phyloP scores from a whole-genome alignment of 2,113 vertebrate species.

The Poecilia latipinna region DNA sequence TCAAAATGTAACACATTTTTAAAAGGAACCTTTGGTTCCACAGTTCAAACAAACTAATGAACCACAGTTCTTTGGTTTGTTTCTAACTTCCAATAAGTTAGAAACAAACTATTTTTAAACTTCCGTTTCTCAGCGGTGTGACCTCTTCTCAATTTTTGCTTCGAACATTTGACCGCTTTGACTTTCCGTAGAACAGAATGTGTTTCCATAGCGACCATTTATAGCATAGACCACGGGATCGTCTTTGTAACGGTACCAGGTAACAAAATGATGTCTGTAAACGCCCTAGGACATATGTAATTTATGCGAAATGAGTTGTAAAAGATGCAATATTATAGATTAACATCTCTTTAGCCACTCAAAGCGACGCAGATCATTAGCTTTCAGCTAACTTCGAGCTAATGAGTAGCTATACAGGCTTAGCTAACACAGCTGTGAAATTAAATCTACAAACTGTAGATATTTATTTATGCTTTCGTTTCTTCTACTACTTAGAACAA shows the following conservation, averaged over 20 bases:
- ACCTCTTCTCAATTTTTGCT: not conserved
- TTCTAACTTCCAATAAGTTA: too few species aligned
- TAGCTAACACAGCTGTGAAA: too few species aligned
- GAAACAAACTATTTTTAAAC: too few species aligned
- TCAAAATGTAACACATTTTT: not conserved
- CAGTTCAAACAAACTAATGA: too few species aligned
- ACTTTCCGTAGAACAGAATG: constrained; percentile 34
- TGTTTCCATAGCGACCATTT: constrained; percentile 59
- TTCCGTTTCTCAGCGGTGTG: not conserved
- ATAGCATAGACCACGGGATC: not conserved
- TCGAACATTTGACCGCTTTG: not conserved
- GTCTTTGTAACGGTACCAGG: constrained; percentile 3
- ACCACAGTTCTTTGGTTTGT: too few species aligned
- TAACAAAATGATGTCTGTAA: not conserved
- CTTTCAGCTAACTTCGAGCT: constrained; percentile 1
- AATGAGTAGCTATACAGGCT: constrained; percentile 9
- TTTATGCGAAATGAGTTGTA: rapidly evolving
- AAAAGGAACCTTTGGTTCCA: too few species aligned
- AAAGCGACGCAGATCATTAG: not conserved
- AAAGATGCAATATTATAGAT: not conserved
- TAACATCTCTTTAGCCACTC: not conserved
- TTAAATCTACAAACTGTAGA: not conserved
- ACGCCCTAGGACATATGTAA: rapidly evolving
- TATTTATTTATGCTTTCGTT: not conserved
- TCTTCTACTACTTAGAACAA: not conserved